These are phyloP conservation scores for Sinocyclocheilus anshuiensis DNA, from an alignment of 2,113 vertebrate species.

Conservation along the genomic window DNA sequence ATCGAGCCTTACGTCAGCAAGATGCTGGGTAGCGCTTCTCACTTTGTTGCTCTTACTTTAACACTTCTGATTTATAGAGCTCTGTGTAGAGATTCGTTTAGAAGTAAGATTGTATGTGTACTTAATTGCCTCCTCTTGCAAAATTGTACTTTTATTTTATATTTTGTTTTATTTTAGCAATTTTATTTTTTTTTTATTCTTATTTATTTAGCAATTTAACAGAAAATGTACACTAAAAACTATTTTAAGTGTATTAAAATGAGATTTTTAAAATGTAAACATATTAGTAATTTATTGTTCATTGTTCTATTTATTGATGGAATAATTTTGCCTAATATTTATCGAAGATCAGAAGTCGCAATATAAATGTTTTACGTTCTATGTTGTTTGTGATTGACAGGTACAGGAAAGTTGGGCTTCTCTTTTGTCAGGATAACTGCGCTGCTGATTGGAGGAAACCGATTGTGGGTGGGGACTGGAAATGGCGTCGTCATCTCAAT, in stretches of 20 bases:
- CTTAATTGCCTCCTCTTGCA: neutral
- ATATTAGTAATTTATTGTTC: neutral
- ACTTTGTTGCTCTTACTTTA: neutral
- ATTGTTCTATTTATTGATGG: neutral
- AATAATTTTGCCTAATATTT: neutral
- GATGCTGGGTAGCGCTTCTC: slow-evolving; percentile 85
- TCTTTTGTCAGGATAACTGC: slow-evolving; percentile 97
- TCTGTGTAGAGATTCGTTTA: neutral
- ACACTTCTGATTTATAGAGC: neutral
- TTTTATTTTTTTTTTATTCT: too few species aligned
- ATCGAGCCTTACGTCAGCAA: slow-evolving; percentile 99
- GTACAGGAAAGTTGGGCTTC: slow-evolving; percentile 97
- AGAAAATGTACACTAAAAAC: neutral
- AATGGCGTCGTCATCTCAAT: slow-evolving; percentile 99
- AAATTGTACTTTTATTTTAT: neutral
- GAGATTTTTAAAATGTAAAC: neutral
- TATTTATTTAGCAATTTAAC: neutral
- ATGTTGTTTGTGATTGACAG: slow-evolving; percentile 69
- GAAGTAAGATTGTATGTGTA: neutral
- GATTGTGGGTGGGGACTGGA: slow-evolving; percentile 97
- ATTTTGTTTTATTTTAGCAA: neutral
- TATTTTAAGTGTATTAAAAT: neutral
- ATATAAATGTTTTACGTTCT: neutral
- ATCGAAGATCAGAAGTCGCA: neutral
- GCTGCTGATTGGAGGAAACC: slow-evolving; percentile 93